These are phyloP conservation scores for Acanthurus leucopareius DNA, from an alignment of 2,797 vertebrate species.

Conservation along the genomic window DNA sequence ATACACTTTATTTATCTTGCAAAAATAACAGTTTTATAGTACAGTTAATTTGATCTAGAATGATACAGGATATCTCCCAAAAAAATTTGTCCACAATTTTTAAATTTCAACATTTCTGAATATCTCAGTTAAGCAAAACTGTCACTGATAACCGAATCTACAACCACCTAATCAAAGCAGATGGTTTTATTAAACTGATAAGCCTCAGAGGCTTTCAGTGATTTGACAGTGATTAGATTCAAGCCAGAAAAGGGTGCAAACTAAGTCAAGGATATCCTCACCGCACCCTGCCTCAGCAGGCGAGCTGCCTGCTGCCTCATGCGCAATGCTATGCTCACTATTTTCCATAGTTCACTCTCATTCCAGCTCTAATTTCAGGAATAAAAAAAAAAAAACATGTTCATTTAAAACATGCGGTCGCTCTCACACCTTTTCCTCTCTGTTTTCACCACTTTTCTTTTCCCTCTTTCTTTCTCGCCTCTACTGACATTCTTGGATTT, in stretches of 20 bases:
- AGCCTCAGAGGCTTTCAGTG: conserved; percentile 49
- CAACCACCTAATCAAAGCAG: conserved; percentile 39
- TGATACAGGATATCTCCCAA: conserved; percentile 6
- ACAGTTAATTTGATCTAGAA: background rate
- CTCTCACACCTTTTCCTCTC: conserved; percentile 43
- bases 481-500: conserved; percentile 8
- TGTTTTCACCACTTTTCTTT: conserved; percentile 27
- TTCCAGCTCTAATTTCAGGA: conserved; percentile 60
- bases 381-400: conserved; percentile 51
- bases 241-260: conserved; percentile 64
- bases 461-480: conserved; percentile 10
- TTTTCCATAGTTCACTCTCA: conserved; percentile 67
- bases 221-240: conserved; percentile 58
- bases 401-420: conserved; percentile 54
- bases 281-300: conserved; percentile 75
- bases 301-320: conserved; percentile 64
- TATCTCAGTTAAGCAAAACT: conserved; percentile 4
- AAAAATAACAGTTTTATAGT: background rate
- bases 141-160: conserved; percentile 9
- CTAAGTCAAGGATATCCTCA: conserved; percentile 77
- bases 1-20: background rate
- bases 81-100: conserved; percentile 15
- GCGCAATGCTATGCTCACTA: conserved; percentile 63
- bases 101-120: background rate
- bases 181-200: conserved; percentile 50